Conservation (phyloP, 2,797 vertebrate species). For the Sebastes dallii region DNA sequence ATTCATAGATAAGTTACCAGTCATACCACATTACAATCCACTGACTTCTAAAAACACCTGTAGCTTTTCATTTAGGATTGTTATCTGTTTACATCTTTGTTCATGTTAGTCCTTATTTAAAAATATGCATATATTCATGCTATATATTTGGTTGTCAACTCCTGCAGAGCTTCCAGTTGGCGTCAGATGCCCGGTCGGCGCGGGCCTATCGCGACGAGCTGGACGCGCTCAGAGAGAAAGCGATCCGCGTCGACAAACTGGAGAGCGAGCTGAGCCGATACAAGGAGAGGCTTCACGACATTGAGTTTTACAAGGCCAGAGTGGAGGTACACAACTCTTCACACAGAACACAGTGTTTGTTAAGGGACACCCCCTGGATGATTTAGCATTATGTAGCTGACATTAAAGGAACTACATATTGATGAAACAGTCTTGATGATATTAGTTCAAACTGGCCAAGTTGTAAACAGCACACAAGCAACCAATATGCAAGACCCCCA, state of each 20-base stretch:
- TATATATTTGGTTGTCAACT: neutral
- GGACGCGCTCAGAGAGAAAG: constrained; percentile 94
- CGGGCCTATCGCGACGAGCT: constrained; percentile 95
- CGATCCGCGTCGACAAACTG: constrained; percentile 95
- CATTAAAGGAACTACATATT: neutral
- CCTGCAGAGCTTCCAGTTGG: constrained; percentile 91
- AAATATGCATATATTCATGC: neutral
- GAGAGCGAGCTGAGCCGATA: constrained; percentile 95
- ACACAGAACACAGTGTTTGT: neutral
- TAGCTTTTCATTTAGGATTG: neutral
- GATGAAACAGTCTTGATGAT: neutral
- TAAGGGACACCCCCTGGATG: neutral
- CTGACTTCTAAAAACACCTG: neutral
- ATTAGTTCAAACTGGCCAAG: neutral
- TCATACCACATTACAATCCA: neutral
- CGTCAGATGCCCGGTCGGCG: constrained; percentile 93
- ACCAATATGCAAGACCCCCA: neutral
- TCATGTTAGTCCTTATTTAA: neutral
- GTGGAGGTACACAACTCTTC: constrained; percentile 87
- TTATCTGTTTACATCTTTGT: neutral
- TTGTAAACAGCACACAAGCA: neutral
- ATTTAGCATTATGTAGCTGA: neutral
- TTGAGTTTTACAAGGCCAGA: constrained; percentile 98
- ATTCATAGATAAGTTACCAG: neutral
- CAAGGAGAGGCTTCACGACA: constrained; percentile 96